Conservation (phyloP, 92 coral and sea anemone genomes). For the Galaxea fascicularis region DNA sequence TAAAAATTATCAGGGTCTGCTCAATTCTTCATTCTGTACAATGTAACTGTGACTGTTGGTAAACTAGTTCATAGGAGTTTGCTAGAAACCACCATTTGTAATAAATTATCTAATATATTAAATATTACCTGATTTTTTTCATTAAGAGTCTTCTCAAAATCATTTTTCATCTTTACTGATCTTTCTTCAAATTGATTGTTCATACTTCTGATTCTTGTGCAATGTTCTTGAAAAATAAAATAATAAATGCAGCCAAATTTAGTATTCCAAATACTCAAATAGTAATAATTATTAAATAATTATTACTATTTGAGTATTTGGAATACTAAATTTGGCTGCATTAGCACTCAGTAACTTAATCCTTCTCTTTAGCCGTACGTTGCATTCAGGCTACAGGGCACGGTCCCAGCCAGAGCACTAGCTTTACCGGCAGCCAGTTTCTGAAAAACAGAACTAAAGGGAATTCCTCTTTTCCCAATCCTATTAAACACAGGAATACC, state of each 20-base stretch:
- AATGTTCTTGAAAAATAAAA: conserved; percentile 60
- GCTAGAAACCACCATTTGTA: conserved; percentile 36
- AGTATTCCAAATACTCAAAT: not conserved
- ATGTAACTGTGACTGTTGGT: too few species aligned
- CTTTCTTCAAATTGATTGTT: conserved; percentile 77
- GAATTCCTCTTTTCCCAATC: too few species aligned
- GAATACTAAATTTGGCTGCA: too few species aligned
- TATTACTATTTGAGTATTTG: not conserved
- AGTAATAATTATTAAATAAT: too few species aligned
- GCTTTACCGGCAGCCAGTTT: too few species aligned
- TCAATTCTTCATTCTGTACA: too few species aligned
- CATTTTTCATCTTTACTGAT: conserved; percentile 72
- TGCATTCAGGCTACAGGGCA: too few species aligned
- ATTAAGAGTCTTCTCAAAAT: conserved; percentile 76
- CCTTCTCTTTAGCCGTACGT: not conserved
- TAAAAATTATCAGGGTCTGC: not conserved
- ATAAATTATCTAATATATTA: not conserved
- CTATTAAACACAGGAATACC: too few species aligned
- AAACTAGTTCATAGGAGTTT: conserved; percentile 25
- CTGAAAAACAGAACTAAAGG: too few species aligned
- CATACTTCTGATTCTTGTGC: conserved; percentile 60
- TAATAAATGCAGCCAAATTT: too few species aligned
- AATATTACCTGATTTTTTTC: conserved; percentile 88
- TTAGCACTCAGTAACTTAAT: too few species aligned
- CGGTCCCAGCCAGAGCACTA: too few species aligned